Evolutionary conservation across 2,888 invertebrate species (phyloP).

Genomic region (Andrena dorsata): DNA sequence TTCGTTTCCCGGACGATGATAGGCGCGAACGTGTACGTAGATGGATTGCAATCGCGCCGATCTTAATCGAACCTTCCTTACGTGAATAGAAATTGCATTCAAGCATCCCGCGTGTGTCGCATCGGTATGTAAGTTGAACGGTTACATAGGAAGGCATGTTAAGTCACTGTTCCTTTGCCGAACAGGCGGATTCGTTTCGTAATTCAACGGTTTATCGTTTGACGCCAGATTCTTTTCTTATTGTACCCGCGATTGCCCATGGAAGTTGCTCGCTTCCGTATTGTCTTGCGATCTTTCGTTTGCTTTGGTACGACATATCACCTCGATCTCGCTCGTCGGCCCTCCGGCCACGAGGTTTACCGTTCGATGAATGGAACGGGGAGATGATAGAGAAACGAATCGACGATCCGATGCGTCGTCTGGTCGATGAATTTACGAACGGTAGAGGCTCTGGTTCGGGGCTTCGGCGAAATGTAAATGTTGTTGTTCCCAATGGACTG

Average conservation of each 20-base stretch:
- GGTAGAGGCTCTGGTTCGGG: slow-evolving; percentile 31
- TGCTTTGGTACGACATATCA: background rate
- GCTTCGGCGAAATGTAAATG: slow-evolving; percentile 58
- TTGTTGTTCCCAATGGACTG: slow-evolving; percentile 80
- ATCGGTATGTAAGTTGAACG: slow-evolving; percentile 8
- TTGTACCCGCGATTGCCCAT: background rate
- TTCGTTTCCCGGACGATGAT: background rate
- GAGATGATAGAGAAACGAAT: slow-evolving; percentile 10
- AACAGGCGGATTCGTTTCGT: background rate
- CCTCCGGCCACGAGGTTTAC: background rate
- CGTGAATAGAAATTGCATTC: slow-evolving; percentile 21
- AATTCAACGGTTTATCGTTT: slow-evolving; percentile 4
- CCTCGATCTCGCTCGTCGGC: slow-evolving; percentile 19
- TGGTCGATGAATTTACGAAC: slow-evolving; percentile 38
- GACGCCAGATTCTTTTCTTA: background rate
- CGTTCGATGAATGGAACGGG: background rate
- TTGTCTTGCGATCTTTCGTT: slow-evolving; percentile 6
- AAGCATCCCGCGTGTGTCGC: slow-evolving; percentile 11
- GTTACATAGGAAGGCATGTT: background rate
- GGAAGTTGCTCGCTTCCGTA: background rate
- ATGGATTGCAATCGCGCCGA: slow-evolving; percentile 10
- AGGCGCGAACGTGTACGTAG: background rate
- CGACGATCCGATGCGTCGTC: slow-evolving; percentile 27
- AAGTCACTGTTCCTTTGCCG: slow-evolving; percentile 1
- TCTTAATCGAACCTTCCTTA: slow-evolving; percentile 59